A percentile compares a stretch with the other conserved stretches of the same genome.
Conservation (phyloP, 1,140 invertebrate genomes). For the Heliconius hermathena region DNA sequence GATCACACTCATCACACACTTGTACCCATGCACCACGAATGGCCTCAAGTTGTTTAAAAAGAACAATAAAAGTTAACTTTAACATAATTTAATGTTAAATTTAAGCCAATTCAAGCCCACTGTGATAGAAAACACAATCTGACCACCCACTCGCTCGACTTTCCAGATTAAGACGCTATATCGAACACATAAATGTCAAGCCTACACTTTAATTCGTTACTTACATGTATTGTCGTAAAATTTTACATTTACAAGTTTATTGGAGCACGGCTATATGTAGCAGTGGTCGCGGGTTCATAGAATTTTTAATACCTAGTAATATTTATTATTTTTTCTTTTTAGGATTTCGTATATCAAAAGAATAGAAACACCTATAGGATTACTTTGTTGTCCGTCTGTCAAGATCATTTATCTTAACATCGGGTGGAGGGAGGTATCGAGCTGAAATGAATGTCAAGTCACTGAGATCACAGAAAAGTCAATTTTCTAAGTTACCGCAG, state of each 20-base stretch:
- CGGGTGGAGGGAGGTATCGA: too few relatives aligned
- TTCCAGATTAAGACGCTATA: slow-evolving; percentile 8
- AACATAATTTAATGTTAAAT: not conserved
- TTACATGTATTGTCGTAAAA: not conserved
- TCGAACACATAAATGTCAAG: slow-evolving; percentile 9
- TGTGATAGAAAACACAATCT: not conserved
- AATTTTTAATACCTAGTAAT: not conserved
- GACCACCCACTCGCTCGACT: not conserved
- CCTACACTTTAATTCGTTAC: not conserved
- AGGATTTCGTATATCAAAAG: too few relatives aligned
- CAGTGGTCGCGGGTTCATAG: not conserved
- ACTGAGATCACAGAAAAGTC: too few relatives aligned
- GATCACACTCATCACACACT: too few relatives aligned
- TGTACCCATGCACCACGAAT: too few relatives aligned
- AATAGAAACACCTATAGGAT: too few relatives aligned
- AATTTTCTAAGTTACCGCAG: too few relatives aligned
- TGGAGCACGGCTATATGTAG: not conserved
- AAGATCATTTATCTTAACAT: too few relatives aligned
- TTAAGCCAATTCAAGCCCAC: slow-evolving; percentile 7
- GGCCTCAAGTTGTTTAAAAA: too few relatives aligned
- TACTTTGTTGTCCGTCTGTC: too few relatives aligned
- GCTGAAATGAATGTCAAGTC: too few relatives aligned
- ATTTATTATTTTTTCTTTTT: too few relatives aligned
- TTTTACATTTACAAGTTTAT: not conserved
- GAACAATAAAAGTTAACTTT: not conserved